Base-by-base conservation (phyloP, 2,888 invertebrate species). In the Athalia circularis region DNA sequence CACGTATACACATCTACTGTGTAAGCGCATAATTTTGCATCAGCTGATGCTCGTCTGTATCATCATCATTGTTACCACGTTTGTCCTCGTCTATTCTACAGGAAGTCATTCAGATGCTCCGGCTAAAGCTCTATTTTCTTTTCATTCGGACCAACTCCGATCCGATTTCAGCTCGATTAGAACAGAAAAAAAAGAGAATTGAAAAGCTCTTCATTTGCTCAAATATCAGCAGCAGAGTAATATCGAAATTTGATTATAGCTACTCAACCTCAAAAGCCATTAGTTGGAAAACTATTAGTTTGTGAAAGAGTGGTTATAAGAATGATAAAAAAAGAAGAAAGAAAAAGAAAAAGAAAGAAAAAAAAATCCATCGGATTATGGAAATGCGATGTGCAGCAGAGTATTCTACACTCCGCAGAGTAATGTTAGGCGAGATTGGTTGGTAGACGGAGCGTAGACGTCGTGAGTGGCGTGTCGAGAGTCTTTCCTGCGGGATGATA, bases 331-430 rank as follows among this genome's bases (percentile, higher is more conserved):
- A 70, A 43, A 45, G n/a, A 57, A 6, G 8, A 15, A 70, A 8
- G 6, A 50, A 43, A 11, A n/a, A n/a, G n/a, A 54, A 45, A 59
- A 9, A 4, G 3, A 0, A 59, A 59, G 45, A 8, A 13, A 47
- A 72, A 59, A 57, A 52, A 64, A 64, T 15, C 62, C 62, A 52
- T 61, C 75, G 75, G 75, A 75, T 75, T 62, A 75, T 75, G 75
- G 75, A 62, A 75, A 75, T 75, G 62, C 50, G 61, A 50, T 13
- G 62, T 29, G 29, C 29, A 29, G 29, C 29, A 29, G 29, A 29
- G 29, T 29, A 29, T 29, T 29, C 29, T 29, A 29, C 29, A 29
- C 29, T 29, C 29, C 2, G 2, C 29, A 62, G 62, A 45, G 9
- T 70, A 29, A 43, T 15, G n/a, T 29, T 54, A 47, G 50, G 67